These are phyloP conservation scores for Brenthis daphne DNA, from an alignment of 2,888 invertebrate genomes.

Conservation along the genomic window DNA sequence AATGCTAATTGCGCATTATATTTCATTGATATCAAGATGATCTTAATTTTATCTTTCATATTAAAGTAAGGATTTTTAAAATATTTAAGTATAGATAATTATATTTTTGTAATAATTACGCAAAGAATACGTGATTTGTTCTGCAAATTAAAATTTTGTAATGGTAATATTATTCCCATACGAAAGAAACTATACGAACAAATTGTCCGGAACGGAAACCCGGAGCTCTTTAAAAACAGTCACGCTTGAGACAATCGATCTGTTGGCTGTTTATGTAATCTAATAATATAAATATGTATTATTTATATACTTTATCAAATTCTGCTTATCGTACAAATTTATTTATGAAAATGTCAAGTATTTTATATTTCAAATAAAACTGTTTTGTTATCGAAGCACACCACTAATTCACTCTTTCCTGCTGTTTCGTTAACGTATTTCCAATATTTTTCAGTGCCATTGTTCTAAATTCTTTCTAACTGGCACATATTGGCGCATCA, in stretches of 20 bases:
- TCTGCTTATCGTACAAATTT: constrained; percentile 1
- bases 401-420: not conserved
- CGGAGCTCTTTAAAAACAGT: too few species aligned
- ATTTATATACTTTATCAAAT: constrained; percentile 7
- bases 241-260: too few species aligned
- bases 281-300: not conserved
- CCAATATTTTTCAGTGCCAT: not conserved
- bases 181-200: too few species aligned
- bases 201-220: too few species aligned
- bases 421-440: not conserved
- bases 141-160: too few species aligned
- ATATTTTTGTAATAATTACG: too few species aligned
- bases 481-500: too few species aligned
- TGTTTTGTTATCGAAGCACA: not conserved
- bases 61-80: too few species aligned
- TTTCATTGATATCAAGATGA: constrained; percentile 17
- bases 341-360: constrained; percentile 1
- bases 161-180: too few species aligned
- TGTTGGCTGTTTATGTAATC: not conserved
- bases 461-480: not conserved
- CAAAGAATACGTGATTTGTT: too few species aligned
- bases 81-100: too few species aligned
- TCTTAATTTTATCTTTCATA: not conserved
- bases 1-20: constrained; percentile 16
- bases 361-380: constrained; percentile 2